These are phyloP conservation scores for Lepetodrilus schrolli DNA, from an alignment of 2,888 invertebrate species.

Conservation along the genomic window DNA sequence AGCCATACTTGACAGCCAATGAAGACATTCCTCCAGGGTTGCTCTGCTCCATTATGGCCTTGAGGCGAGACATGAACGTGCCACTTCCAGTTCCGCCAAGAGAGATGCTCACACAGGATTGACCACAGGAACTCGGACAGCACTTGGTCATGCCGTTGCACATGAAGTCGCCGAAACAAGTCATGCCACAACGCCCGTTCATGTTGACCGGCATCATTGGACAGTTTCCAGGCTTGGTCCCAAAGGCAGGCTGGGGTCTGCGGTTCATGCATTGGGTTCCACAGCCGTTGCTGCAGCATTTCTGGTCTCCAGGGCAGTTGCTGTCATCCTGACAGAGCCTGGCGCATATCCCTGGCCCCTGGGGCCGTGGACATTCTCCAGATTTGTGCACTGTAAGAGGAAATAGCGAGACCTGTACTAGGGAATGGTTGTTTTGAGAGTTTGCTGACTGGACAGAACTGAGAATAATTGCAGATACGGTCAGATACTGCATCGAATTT, in stretches of 20 bases:
- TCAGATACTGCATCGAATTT: background rate
- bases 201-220: background rate
- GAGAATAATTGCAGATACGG: background rate
- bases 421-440: background rate
- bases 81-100: background rate
- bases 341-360: background rate
- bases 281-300: conserved; percentile 27
- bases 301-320: conserved; percentile 3
- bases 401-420: background rate
- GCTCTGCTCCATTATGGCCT: no score
- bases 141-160: background rate
- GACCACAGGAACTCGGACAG: background rate
- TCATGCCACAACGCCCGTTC: background rate
- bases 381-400: background rate
- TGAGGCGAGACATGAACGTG: no score
- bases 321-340: background rate
- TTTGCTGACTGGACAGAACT: background rate
- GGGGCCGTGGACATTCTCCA: background rate
- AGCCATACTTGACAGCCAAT: no score
- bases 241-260: background rate
- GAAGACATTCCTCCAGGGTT: background rate
- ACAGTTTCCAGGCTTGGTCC: background rate
- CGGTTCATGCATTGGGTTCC: background rate
- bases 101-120: background rate
- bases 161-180: background rate